Evolutionary conservation across 2,113 vertebrate species (phyloP).

Genomic region (Notarius quadriscutis): DNA sequence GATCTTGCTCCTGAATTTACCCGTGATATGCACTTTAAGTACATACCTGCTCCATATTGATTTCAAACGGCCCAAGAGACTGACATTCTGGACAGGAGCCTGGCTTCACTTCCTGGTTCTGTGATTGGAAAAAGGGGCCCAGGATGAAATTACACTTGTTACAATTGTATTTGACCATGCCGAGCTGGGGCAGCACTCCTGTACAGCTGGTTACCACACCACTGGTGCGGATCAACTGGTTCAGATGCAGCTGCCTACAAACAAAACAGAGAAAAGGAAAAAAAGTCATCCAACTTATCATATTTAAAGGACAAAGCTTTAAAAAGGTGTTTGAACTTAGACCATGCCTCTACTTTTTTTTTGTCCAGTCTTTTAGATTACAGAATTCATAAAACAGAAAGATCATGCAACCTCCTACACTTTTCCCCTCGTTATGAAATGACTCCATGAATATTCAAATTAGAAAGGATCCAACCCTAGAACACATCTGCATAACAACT

Average conservation of each 20-base stretch:
- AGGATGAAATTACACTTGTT: conserved; percentile 93
- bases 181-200: conserved; percentile 93
- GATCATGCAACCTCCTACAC: background rate
- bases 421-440: background rate
- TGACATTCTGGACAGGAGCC: conserved; percentile 97
- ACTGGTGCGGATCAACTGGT: conserved; percentile 95
- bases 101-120: conserved; percentile 97
- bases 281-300: background rate
- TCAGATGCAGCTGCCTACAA: conserved; percentile 91
- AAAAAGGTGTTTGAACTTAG: background rate
- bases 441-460: background rate
- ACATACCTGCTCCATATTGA: conserved; percentile 98
- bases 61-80: conserved; percentile 91
- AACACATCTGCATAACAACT: background rate
- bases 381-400: background rate
- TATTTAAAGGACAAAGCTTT: background rate
- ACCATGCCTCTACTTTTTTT: background rate
- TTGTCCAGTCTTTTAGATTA: background rate
- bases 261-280: background rate
- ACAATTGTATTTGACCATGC: conserved; percentile 97
- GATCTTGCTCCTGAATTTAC: too few relatives aligned
- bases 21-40: background rate
- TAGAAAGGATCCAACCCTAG: background rate
- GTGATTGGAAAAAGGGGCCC: conserved; percentile 94
- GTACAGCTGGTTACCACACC: conserved; percentile 96